Evolutionary conservation across 2,797 vertebrate genomes (phyloP).

Genomic region (Sebastolobus altivelis): DNA sequence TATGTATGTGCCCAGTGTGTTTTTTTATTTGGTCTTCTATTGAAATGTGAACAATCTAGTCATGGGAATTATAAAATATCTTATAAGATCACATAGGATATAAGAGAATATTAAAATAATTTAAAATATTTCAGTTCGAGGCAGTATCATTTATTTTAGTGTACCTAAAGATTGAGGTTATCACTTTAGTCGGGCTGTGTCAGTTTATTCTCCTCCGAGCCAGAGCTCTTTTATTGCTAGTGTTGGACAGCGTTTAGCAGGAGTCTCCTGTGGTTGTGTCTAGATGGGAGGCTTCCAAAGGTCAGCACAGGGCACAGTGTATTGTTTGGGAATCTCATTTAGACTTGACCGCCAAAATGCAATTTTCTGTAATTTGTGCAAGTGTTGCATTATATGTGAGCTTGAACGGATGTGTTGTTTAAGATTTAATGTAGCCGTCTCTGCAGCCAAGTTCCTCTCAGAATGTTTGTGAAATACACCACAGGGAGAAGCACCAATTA

Average conservation of each 20-base stretch:
- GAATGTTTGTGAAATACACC: conserved; percentile 45
- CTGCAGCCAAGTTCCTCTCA: conserved; percentile 28
- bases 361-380: conserved; percentile 60
- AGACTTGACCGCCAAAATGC: conserved; percentile 26
- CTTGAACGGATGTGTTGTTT: conserved; percentile 23
- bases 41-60: neutral
- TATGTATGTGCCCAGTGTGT: neutral
- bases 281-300: conserved; percentile 25
- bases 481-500: conserved; percentile 14
- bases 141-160: neutral
- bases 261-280: conserved; percentile 22
- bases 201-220: neutral
- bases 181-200: neutral
- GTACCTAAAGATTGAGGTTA: neutral
- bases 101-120: neutral
- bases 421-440: conserved; percentile 25
- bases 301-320: conserved; percentile 25
- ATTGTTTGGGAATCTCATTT: conserved; percentile 36
- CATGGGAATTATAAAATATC: neutral
- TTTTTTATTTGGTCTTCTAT: neutral
- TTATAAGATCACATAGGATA: neutral
- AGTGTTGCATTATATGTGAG: conserved; percentile 41
- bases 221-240: neutral
- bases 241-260: neutral
- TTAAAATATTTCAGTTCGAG: neutral